Conservation (phyloP, 2,888 invertebrate species). For the Augiades crinisus region DNA sequence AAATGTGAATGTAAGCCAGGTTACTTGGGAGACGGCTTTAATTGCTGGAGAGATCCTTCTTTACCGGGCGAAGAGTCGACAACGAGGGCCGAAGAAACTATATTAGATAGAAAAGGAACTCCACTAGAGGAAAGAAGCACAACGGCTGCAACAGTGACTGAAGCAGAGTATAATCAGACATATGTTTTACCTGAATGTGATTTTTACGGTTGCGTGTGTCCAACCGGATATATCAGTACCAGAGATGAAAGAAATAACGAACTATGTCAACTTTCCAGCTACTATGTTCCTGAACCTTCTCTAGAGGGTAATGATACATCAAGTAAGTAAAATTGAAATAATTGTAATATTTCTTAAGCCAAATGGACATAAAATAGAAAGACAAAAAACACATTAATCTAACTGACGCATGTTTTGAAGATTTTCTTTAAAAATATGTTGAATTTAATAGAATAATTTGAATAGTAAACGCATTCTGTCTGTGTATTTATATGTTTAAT, state of each 20-base stretch:
- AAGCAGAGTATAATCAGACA: constrained; percentile 61
- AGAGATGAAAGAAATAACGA: constrained; percentile 57
- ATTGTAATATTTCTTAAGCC: neutral
- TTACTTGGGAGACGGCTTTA: constrained; percentile 86
- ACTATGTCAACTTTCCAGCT: constrained; percentile 50
- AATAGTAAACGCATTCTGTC: no score
- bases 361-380: no score
- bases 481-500: no score
- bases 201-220: constrained; percentile 52
- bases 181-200: constrained; percentile 60
- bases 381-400: no score
- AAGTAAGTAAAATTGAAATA: constrained; percentile 45
- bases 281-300: constrained; percentile 30
- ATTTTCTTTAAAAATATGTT: no score
- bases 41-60: constrained; percentile 39
- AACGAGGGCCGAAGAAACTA: constrained; percentile 35
- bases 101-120: no score
- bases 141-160: constrained; percentile 35
- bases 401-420: no score
- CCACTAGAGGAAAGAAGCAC: no score
- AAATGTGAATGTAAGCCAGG: constrained; percentile 85
- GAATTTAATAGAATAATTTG: no score
- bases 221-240: constrained; percentile 55
- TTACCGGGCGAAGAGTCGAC: constrained; percentile 19
- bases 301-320: constrained; percentile 35